Evolutionary conservation across 1,140 invertebrate genomes (phyloP), one percentile per base, ranked within the genome.

Genomic region (Asobara japonica): DNA sequence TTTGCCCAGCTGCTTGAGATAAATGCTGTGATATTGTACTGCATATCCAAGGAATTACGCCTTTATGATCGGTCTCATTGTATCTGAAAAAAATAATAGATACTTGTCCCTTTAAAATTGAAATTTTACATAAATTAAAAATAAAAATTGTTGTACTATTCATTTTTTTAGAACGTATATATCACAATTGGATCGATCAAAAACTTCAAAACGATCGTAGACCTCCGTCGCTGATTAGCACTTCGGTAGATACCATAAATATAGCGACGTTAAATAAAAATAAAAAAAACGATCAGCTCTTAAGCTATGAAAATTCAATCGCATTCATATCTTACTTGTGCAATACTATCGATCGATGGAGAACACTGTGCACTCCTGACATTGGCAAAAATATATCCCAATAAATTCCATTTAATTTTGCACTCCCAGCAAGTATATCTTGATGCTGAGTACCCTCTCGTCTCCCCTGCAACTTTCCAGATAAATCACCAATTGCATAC

Each of bases 361-460:
- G 86, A 41, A 97, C 89, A 75, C 94, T 96, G 75, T 94, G 83
- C 0, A 84, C 82, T 0, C 96, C 96, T 80, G 94, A 94, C 6
- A 98, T 86, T 0, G 96, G 96, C 61, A 98, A 87, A 86, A 93
- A 97, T 3, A 92, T 90, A 84, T 99, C 97, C 90, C 93, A 94
- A 79, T 94, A 94, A 45, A 89, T 82, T 25, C 93, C 93, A 76
- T 87, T 92, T 3, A 94, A 85, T 84, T 94, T 93, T 16, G 91
- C 90, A 56, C 92, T 92, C 2, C 90, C 91, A 0, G 90, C 89
- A 65, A 94, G 84, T 30, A 93, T 88, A 74, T 92, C 91, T 75
- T 89, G 88, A 78, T 92, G 91, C 80, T 90, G 89, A 20, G 91
- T 89, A 62, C 90, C 90, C 79, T 94, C 93, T 11, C 93, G 93